phyloP scores from a whole-genome alignment of 64 coral and sea anemone species.

The Montipora efflorescens region DNA sequence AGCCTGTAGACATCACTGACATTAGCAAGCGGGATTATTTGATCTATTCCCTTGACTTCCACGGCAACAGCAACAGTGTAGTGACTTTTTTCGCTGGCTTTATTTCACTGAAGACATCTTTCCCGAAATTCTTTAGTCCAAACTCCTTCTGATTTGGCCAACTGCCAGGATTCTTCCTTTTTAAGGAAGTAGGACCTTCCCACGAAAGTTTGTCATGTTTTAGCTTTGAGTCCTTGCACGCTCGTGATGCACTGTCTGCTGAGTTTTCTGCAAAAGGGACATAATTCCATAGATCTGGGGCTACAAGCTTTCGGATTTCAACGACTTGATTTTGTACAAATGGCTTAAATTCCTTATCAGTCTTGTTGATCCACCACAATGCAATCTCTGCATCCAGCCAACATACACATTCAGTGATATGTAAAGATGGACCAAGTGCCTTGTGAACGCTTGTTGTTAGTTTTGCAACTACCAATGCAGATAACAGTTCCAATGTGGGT shows the following conservation, averaged over 20 bases:
- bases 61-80: not conserved
- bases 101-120: not conserved
- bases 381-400: conserved; percentile 66
- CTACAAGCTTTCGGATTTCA: conserved; percentile 22
- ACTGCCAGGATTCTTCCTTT: no score
- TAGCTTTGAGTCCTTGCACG: not conserved
- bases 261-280: not conserved
- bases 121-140: not conserved
- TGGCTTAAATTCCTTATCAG: conserved; percentile 7
- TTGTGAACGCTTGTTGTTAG: not conserved
- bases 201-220: not conserved
- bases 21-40: conserved; percentile 5
- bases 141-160: no score
- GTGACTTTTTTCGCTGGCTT: not conserved
- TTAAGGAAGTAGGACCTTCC: not conserved
- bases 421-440: not conserved
- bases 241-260: conserved; percentile 15
- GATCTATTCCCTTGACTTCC: conserved; percentile 3
- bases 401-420: conserved; percentile 23
- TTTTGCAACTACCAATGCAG: conserved; percentile 18
- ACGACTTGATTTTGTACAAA: no score
- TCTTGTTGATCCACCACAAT: conserved; percentile 56
- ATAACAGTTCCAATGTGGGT: conserved; percentile 34
- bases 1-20: conserved; percentile 18
- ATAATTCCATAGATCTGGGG: conserved; percentile 29